Evolutionary conservation across 2,888 invertebrate genomes (phyloP).

Genomic region (Selenia dentaria): DNA sequence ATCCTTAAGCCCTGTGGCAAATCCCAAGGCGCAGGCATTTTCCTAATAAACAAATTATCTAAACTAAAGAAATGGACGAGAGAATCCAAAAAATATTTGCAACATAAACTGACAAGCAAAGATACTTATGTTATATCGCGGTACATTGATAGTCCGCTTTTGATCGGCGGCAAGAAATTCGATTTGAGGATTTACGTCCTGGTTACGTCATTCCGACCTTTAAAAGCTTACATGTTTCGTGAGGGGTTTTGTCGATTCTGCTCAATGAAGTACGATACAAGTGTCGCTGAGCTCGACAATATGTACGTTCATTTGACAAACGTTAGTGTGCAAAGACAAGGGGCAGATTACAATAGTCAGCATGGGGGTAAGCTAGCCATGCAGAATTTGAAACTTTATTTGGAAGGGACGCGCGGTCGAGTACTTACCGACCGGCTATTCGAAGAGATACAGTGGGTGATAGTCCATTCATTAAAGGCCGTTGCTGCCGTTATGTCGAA

Average conservation of each 20-base stretch:
- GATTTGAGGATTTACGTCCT: conserved; percentile 96
- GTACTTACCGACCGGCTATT: conserved; percentile 94
- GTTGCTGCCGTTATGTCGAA: conserved; percentile 96
- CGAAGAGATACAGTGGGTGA: conserved; percentile 93
- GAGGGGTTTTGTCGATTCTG: conserved; percentile 97
- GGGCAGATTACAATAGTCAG: conserved; percentile 93
- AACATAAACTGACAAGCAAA: conserved; percentile 90
- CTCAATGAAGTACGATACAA: conserved; percentile 96
- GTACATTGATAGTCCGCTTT: conserved; percentile 96
- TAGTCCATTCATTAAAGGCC: conserved; percentile 95
- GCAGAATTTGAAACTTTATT: conserved; percentile 93
- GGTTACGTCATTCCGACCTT: conserved; percentile 95
- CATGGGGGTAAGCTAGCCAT: conserved; percentile 98
- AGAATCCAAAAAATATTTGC: conserved; percentile 92
- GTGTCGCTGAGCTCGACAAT: conserved; percentile 93
- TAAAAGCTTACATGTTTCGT: conserved; percentile 96
- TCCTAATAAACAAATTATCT: conserved; percentile 96
- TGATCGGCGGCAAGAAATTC: conserved; percentile 98
- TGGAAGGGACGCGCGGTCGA: conserved; percentile 95
- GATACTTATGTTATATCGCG: conserved; percentile 97
- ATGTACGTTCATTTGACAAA: conserved; percentile 98
- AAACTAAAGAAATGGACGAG: conserved; percentile 95
- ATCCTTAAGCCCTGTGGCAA: conserved; percentile 98
- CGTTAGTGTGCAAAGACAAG: conserved; percentile 97
- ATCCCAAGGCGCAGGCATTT: conserved; percentile 96